phyloP scores from a whole-genome alignment of 2,113 vertebrate species.

The Pimephales promelas region DNA sequence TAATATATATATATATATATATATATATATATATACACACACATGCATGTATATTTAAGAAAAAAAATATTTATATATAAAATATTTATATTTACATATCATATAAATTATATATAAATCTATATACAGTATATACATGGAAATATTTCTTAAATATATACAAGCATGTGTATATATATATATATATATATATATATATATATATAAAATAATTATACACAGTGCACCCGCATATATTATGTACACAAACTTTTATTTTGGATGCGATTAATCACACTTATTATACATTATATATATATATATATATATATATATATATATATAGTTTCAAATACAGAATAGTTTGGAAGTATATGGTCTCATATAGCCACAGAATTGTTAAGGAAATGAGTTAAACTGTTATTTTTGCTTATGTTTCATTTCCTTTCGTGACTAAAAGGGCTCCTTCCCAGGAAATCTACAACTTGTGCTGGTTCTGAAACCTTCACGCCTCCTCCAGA shows the following conservation, averaged over 20 bases:
- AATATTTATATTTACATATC: too few species aligned
- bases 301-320: background rate
- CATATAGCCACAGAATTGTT: background rate
- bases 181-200: background rate
- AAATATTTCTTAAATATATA: too few species aligned
- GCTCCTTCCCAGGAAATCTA: conserved; percentile 92
- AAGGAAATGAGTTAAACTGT: background rate
- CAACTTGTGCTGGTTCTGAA: conserved; percentile 91
- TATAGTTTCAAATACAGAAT: background rate
- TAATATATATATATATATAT: background rate
- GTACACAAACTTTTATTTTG: too few species aligned
- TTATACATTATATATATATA: too few species aligned
- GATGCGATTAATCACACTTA: too few species aligned
- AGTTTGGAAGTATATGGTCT: background rate
- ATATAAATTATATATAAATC: too few species aligned
- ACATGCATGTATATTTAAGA: too few species aligned
- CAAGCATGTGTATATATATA: background rate
- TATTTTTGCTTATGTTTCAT: background rate
- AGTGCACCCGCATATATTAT: too few species aligned
- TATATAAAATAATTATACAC: too few species aligned
- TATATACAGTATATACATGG: too few species aligned
- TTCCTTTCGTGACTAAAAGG: conserved; percentile 72
- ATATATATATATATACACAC: background rate
- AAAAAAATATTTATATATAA: too few species aligned
- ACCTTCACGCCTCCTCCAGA: conserved; percentile 88